A percentile compares a stretch with the other conserved stretches of the same genome.
phyloP scores from a whole-genome alignment of 2,113 vertebrate species.

The Tympanuchus pallidicinctus region DNA sequence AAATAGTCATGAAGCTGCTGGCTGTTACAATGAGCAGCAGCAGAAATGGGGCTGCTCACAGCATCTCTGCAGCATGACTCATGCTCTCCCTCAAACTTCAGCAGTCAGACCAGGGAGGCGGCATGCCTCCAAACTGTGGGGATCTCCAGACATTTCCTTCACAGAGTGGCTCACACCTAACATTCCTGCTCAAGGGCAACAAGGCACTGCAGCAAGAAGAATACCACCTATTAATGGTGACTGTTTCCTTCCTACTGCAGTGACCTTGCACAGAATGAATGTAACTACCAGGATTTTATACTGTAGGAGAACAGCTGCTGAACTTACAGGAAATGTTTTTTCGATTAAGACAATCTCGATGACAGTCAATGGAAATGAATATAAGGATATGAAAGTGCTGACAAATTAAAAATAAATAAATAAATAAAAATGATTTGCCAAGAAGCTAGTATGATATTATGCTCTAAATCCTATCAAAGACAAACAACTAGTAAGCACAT shows the following conservation, averaged over 20 bases:
- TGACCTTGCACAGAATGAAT: constrained; percentile 27
- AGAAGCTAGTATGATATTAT: constrained; percentile 49
- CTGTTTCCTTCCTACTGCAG: constrained; percentile 59
- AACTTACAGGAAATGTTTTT: constrained; percentile 71
- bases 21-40: neutral
- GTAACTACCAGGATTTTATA: constrained; percentile 55
- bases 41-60: neutral
- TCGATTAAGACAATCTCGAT: constrained; percentile 73
- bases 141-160: neutral
- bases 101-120: neutral
- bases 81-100: neutral
- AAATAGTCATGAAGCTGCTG: neutral
- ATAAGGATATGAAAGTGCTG: neutral
- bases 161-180: neutral
- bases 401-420: neutral
- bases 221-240: constrained; percentile 41
- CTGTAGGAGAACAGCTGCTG: constrained; percentile 56
- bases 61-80: neutral
- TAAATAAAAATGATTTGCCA: neutral
- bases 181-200: neutral
- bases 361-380: constrained; percentile 60
- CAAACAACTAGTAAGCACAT: neutral
- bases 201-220: neutral
- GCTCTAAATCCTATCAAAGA: constrained; percentile 11
- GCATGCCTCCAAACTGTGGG: neutral